Base-by-base conservation (phyloP, 2,797 vertebrate species). In the Pristis pectinata region DNA sequence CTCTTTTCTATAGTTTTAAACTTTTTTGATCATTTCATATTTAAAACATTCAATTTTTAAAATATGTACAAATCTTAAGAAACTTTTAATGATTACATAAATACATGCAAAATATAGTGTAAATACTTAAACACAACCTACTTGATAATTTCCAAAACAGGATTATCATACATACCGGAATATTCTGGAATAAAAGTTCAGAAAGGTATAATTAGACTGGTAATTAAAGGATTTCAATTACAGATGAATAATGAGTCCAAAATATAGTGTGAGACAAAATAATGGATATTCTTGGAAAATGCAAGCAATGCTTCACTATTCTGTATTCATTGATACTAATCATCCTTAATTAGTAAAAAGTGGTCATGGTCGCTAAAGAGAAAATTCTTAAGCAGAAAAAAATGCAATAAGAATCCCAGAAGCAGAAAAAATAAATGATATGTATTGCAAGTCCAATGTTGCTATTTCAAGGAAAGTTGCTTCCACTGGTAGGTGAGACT, bases 101-200 rank as follows among this genome's bases (percentile, higher is more conserved):
- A 72, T 27, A 49, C 30, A 27, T 22, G 34, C 41, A 72, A 93
- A 49, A 34, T 27, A 72, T 13, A 17, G 7, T 41, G 22, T 5
- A 93, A 49, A 64, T 61, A 61, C n/a, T n/a, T 61, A 64, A 93
- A 93, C 10, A 41, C 24, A 22, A 93, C 91, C 91, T 93, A 93
- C 91, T 93, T 93, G 41, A 72, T 70, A 3, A 34, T 74, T 49
- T 93, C 41, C 91, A 44, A 93, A 93, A 89, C 17, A 41, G 41
- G 67, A 49, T 27, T 72, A 4, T 93, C 67, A 72, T 93, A 93
- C 91, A 93, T 93, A 93, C 91, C 91, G 3, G 41, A 44, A 93
- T 44, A 93, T 93, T 41, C 91, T 93, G 91, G 44, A 93, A 93
- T 74, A 93, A 74, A 93, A 74, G 27, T 30, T 93, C 22, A 93